phyloP scores from a whole-genome alignment of 2,888 invertebrate genomes.

The Drosophila lutescens region DNA sequence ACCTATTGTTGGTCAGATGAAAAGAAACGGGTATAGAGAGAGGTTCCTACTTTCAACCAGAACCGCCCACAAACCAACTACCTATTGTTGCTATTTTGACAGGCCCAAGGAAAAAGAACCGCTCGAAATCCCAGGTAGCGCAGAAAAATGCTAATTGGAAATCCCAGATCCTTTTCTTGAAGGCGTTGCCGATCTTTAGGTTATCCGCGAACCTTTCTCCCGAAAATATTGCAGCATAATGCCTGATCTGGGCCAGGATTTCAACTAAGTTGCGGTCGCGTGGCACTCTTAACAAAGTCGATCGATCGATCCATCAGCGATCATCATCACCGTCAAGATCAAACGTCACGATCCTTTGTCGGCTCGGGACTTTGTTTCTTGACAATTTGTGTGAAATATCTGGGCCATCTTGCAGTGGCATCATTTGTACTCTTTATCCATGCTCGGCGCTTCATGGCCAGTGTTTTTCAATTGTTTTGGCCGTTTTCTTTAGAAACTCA shows the following conservation, averaged over 20 bases:
- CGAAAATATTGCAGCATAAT: constrained; percentile 65
- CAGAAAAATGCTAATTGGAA: constrained; percentile 74
- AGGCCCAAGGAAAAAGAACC: constrained; percentile 56
- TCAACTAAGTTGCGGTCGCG: constrained; percentile 79
- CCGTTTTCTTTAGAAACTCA: constrained; percentile 68
- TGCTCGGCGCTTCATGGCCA: constrained; percentile 75
- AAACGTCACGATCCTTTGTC: constrained; percentile 73
- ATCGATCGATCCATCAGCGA: constrained; percentile 57
- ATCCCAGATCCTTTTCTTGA: constrained; percentile 13
- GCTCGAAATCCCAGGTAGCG: constrained; percentile 13
- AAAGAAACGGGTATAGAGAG: constrained; percentile 6
- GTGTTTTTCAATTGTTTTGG: constrained; percentile 66
- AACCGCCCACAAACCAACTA: constrained; percentile 50
- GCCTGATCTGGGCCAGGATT: constrained; percentile 32
- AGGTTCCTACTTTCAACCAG: constrained; percentile 64
- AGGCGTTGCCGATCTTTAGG: constrained; percentile 81
- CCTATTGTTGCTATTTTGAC: constrained; percentile 83
- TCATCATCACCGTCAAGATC: constrained; percentile 56
- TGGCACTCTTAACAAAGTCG: constrained; percentile 78
- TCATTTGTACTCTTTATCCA: constrained; percentile 84
- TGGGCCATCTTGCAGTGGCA: constrained; percentile 44
- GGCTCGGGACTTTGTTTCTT: constrained; percentile 58
- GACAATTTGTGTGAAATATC: constrained; percentile 75
- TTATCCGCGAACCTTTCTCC: constrained; percentile 67
- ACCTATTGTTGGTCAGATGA: constrained; percentile 61